These are phyloP conservation scores for Diarsia mendica DNA, from an alignment of 2,888 invertebrate genomes.

Conservation along the genomic window DNA sequence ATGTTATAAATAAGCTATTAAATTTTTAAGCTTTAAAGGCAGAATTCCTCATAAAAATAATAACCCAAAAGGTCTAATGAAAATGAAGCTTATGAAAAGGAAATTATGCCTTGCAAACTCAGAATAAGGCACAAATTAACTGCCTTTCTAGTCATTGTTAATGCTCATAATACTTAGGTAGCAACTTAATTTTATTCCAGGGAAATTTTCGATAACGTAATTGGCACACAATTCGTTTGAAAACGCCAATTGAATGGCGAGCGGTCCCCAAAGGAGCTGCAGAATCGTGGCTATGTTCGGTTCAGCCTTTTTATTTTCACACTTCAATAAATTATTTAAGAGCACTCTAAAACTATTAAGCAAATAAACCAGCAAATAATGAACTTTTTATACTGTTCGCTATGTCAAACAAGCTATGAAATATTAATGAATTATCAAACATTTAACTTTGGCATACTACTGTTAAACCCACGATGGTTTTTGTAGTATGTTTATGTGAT, in stretches of 20 bases:
- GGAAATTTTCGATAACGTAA: constrained; percentile 50
- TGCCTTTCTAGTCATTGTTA: constrained; percentile 36
- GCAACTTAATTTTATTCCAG: constrained; percentile 55
- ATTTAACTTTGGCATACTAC: neutral
- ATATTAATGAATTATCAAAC: neutral
- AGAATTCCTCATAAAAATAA: constrained; percentile 23
- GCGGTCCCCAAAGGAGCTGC: constrained; percentile 62
- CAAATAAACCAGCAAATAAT: neutral
- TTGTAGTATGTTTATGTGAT: too few relatives aligned
- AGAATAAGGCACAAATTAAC: constrained; percentile 50
- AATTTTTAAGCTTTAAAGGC: neutral
- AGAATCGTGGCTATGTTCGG: constrained; percentile 50
- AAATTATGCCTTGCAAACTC: constrained; percentile 36
- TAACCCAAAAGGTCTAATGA: constrained; percentile 23
- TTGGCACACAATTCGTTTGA: constrained; percentile 59
- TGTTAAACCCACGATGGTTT: too few relatives aligned
- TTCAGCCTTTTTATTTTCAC: constrained; percentile 1
- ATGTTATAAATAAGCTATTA: constrained; percentile 17
- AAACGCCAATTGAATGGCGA: constrained; percentile 75
- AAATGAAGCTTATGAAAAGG: constrained; percentile 49
- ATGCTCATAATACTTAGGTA: constrained; percentile 52
- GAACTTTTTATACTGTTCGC: neutral
- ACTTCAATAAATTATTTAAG: constrained; percentile 5
- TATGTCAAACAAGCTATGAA: neutral
- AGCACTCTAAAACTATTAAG: neutral